These are phyloP conservation scores for Gymnoscelis rufifasciata DNA, from an alignment of 2,888 invertebrate genomes.

Conservation along the genomic window DNA sequence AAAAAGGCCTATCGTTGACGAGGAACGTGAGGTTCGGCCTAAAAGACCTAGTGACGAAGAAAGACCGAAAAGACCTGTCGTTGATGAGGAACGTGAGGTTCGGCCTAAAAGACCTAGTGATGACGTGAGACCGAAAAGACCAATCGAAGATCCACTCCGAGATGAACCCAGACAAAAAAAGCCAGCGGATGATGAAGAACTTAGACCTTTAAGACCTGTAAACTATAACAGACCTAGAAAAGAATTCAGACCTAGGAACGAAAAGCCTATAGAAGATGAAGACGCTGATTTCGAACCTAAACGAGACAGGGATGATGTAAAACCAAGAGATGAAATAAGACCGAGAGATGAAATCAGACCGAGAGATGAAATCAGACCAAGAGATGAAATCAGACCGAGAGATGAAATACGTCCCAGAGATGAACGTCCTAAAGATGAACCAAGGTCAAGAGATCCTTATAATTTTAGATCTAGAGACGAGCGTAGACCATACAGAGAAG, in stretches of 20 bases:
- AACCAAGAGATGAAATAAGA: no score
- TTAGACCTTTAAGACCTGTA: slow-evolving; percentile 40
- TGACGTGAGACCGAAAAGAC: slow-evolving; percentile 27
- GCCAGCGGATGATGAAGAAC: slow-evolving; percentile 45
- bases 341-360: no score
- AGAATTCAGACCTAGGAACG: slow-evolving; percentile 32
- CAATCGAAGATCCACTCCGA: neutral
- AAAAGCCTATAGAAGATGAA: slow-evolving; percentile 31
- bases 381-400: slow-evolving; percentile 37
- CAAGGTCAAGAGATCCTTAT: slow-evolving; percentile 43
- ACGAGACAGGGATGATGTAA: slow-evolving; percentile 31
- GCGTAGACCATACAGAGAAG: slow-evolving; percentile 31
- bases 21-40: slow-evolving; percentile 23
- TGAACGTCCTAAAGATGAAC: slow-evolving; percentile 40
- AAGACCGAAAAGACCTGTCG: slow-evolving; percentile 17
- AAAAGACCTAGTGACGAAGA: slow-evolving; percentile 24
- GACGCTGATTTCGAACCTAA: slow-evolving; percentile 22
- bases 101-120: slow-evolving; percentile 23
- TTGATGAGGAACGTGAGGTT: no score
- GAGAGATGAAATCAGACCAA: slow-evolving; percentile 33
- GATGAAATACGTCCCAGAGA: slow-evolving; percentile 43
- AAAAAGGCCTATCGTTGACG: slow-evolving; percentile 18
- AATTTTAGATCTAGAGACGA: slow-evolving; percentile 20
- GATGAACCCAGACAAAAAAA: slow-evolving; percentile 30
- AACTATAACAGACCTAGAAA: slow-evolving; percentile 33